phyloP scores from a whole-genome alignment of 2,888 invertebrate genomes.

The Boloria euphrosyne region DNA sequence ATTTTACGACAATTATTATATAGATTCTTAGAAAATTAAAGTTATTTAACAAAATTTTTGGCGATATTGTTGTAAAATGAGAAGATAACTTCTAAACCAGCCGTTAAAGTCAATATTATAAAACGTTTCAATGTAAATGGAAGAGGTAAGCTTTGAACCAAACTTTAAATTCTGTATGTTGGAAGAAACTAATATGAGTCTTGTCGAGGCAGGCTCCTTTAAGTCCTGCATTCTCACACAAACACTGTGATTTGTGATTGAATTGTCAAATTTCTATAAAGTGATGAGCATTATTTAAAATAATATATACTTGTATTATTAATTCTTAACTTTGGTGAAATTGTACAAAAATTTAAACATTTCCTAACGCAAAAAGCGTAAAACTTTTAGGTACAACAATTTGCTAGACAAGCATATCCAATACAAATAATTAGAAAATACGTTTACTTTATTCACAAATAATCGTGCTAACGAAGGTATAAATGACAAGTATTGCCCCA shows the following conservation, averaged over 20 bases:
- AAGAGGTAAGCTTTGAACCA: constrained; percentile 7
- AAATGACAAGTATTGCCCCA: not conserved
- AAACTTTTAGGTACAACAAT: not conserved
- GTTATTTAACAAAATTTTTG: too few species aligned
- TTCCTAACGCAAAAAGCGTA: constrained; percentile 5
- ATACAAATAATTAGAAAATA: not conserved
- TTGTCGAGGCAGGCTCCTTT: too few species aligned
- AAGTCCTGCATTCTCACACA: too few species aligned
- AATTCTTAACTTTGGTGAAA: constrained; percentile 11
- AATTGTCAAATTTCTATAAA: not conserved
- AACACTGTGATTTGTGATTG: too few species aligned
- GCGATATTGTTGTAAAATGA: too few species aligned
- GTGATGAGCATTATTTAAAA: not conserved
- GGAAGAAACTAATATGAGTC: constrained; percentile 3
- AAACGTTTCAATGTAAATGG: not conserved
- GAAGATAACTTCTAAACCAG: not conserved
- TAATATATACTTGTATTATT: constrained; percentile 2
- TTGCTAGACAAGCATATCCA: not conserved
- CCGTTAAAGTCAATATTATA: not conserved
- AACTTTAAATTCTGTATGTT: not conserved
- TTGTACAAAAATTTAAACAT: constrained; percentile 12
- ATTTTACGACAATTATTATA: too few species aligned
- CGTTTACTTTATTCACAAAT: too few species aligned
- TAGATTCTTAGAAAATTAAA: too few species aligned
- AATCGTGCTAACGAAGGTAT: too few species aligned